Percentiles rank a stretch among this genome's conserved stretches.
phyloP scores from a whole-genome alignment of 2,797 vertebrate genomes.

The Spheniscus humboldti region DNA sequence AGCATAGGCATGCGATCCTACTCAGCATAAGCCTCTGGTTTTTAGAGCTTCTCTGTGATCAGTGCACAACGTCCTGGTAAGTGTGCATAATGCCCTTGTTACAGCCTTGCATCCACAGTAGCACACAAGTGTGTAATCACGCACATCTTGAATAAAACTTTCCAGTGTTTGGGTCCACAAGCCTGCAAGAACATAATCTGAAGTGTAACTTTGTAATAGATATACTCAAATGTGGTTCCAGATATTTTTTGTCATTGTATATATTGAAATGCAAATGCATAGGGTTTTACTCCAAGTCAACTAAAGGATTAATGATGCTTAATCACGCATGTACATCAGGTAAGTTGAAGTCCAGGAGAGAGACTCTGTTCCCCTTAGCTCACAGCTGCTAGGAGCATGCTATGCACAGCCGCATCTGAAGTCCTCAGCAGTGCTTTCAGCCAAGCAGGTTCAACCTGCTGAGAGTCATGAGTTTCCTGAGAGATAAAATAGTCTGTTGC shows the following conservation, averaged over 20 bases:
- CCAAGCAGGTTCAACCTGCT: neutral
- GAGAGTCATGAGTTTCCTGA: neutral
- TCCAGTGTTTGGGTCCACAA: neutral
- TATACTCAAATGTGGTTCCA: neutral
- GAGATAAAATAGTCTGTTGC: neutral
- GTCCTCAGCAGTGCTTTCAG: neutral
- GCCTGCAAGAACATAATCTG: neutral
- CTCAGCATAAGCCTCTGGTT: fast-evolving
- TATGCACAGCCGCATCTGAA: fast-evolving
- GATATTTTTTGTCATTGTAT: neutral
- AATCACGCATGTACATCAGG: neutral
- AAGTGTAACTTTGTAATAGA: neutral
- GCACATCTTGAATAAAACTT: neutral
- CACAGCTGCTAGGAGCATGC: neutral
- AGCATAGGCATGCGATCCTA: neutral
- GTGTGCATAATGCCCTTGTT: neutral
- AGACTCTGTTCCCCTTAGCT: neutral
- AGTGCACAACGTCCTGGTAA: neutral
- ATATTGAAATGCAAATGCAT: neutral
- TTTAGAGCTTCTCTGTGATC: neutral
- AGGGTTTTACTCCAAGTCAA: neutral
- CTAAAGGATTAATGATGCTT: neutral
- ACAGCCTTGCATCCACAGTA: neutral
- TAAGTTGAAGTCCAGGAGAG: neutral
- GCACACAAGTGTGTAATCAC: neutral